Percentiles rank a stretch among this genome's conserved stretches.
Conservation (phyloP, 2,797 vertebrate species). For the Xenentodon cancila region DNA sequence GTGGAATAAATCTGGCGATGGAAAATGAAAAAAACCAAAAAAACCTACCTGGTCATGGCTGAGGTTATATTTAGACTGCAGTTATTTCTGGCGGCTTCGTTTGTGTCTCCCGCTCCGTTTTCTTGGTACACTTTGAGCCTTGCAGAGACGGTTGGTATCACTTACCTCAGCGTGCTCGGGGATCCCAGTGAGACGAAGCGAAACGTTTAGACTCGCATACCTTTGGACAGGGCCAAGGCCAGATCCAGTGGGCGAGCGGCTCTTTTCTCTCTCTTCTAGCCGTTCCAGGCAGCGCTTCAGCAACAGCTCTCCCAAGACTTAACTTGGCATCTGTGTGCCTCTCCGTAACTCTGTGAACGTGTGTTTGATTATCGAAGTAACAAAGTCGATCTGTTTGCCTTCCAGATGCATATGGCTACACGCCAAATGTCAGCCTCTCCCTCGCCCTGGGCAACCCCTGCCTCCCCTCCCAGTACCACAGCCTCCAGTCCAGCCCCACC, state of each 20-base stretch:
- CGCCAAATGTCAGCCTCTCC: constrained; percentile 85
- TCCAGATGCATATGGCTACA: constrained; percentile 91
- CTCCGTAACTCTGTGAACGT: constrained; percentile 25
- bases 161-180: too few species aligned
- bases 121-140: constrained; percentile 37
- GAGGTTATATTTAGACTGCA: constrained; percentile 55
- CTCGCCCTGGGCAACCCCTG: constrained; percentile 87
- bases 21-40: too few species aligned
- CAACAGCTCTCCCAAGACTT: constrained; percentile 37
- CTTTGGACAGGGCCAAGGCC: constrained; percentile 10
- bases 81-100: constrained; percentile 69
- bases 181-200: background rate
- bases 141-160: background rate
- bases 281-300: constrained; percentile 36
- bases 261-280: background rate
- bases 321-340: constrained; percentile 38
- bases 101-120: constrained; percentile 48
- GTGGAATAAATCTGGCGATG: constrained; percentile 40
- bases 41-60: constrained; percentile 41
- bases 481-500: constrained; percentile 87
- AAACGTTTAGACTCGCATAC: constrained; percentile 17
- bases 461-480: constrained; percentile 88
- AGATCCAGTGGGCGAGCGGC: constrained; percentile 38
- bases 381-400: constrained; percentile 60
- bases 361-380: constrained; percentile 61